These are phyloP conservation scores for Amblyraja radiata DNA, from an alignment of 2,797 vertebrate genomes.

Conservation along the genomic window DNA sequence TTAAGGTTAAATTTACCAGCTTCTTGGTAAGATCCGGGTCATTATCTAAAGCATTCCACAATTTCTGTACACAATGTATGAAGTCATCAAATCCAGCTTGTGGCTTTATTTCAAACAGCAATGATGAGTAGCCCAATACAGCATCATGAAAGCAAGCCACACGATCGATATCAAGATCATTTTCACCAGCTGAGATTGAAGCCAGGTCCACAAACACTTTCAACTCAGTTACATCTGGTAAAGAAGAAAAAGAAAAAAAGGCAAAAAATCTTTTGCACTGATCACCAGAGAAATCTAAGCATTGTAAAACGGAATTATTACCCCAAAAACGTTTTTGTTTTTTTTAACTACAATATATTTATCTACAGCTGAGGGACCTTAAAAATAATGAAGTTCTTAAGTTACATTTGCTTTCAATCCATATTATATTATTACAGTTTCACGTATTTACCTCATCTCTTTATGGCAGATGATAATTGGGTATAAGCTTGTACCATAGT, in stretches of 20 bases:
- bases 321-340: neutral
- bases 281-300: neutral
- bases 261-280: neutral
- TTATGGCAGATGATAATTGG: neutral
- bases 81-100: conserved; percentile 63
- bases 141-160: conserved; percentile 90
- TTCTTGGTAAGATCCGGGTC: conserved; percentile 76
- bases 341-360: neutral
- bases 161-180: conserved; percentile 88
- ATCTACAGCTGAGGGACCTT: neutral
- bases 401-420: neutral
- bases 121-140: conserved; percentile 76
- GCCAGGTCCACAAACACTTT: conserved; percentile 96
- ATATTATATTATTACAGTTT: neutral
- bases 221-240: conserved; percentile 79
- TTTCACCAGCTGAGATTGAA: conserved; percentile 95
- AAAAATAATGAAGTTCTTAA: neutral
- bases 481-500: neutral
- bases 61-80: conserved; percentile 63
- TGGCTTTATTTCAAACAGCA: conserved; percentile 76
- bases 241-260: neutral
- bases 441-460: neutral
- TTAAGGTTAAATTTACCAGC: conserved; percentile 61
- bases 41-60: conserved; percentile 85
- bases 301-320: neutral